These are phyloP conservation scores for Platyura marginata DNA, from an alignment of 1,140 invertebrate species.

Conservation along the genomic window DNA sequence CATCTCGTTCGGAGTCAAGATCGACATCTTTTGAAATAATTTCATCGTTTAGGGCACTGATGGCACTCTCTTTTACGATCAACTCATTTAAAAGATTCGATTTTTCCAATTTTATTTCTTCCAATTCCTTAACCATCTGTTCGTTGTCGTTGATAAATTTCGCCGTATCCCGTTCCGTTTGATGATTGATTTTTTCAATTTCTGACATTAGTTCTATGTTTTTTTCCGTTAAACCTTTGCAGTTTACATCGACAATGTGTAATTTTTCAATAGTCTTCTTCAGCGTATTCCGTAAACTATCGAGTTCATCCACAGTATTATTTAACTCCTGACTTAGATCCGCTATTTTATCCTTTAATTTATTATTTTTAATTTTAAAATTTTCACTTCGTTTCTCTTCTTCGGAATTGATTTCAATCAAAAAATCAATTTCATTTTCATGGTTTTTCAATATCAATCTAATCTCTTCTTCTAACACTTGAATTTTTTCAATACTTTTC, in stretches of 20 bases:
- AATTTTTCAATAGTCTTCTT: background rate
- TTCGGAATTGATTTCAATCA: conserved; percentile 14
- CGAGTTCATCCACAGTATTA: conserved; percentile 7
- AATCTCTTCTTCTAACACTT: conserved; percentile 13
- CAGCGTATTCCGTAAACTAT: conserved; percentile 6
- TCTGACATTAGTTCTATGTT: background rate
- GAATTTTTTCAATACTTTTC: conserved; percentile 8
- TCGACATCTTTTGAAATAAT: conserved; percentile 22
- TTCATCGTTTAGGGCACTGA: conserved; percentile 20
- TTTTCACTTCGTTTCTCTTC: conserved; percentile 14
- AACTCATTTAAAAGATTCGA: conserved; percentile 23
- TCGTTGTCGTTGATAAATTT: conserved; percentile 16
- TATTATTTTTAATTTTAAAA: conserved; percentile 8
- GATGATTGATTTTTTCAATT: conserved; percentile 6
- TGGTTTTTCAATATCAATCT: conserved; percentile 12
- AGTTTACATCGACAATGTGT: background rate
- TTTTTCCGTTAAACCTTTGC: background rate
- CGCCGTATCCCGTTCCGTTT: conserved; percentile 21
- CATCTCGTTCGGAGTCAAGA: conserved; percentile 18
- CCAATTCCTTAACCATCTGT: conserved; percentile 15
- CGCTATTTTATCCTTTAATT: conserved; percentile 7
- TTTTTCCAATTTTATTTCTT: conserved; percentile 19
- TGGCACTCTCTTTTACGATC: conserved; percentile 19
- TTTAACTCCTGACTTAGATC: conserved; percentile 8
- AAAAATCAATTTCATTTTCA: conserved; percentile 8